Conservation (phyloP, 2,113 vertebrate genomes). For the Vicugna pacos region DNA sequence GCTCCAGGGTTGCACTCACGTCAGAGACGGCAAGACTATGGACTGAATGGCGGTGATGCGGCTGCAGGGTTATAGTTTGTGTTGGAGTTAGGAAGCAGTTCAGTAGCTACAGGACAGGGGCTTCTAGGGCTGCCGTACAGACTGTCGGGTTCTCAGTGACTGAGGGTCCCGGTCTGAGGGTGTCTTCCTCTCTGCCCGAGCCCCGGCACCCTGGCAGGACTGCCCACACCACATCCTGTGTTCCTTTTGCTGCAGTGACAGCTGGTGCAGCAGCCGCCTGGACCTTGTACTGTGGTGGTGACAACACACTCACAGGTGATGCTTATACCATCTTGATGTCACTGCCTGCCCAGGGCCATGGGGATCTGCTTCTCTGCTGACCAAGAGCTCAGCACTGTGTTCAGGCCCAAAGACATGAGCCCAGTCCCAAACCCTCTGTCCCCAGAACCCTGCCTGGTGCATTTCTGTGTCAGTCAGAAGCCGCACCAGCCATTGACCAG, state of each 20-base stretch:
- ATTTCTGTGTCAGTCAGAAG: background rate
- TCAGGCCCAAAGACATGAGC: background rate
- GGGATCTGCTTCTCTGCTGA: background rate
- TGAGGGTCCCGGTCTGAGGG: too few species aligned
- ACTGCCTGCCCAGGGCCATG: background rate
- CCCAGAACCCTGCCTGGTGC: background rate
- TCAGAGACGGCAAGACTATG: background rate
- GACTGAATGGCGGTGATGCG: rapidly evolving
- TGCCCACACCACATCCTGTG: background rate
- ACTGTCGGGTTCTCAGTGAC: background rate
- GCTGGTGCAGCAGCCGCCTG: background rate
- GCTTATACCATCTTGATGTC: background rate
- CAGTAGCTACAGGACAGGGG: background rate
- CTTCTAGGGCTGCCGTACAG: background rate
- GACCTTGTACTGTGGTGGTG: background rate
- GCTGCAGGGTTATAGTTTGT: too few species aligned
- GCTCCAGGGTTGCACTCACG: background rate
- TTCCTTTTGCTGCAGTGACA: rapidly evolving
- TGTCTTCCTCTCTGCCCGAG: too few species aligned
- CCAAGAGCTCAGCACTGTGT: background rate
- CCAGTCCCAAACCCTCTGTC: background rate
- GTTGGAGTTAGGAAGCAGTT: background rate
- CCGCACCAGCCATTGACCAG: background rate
- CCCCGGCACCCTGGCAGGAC: background rate
- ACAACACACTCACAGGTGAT: background rate